A percentile compares a stretch with the other conserved stretches of the same genome.
These are phyloP conservation scores for Callorhinus ursinus DNA, from an alignment of 2,113 vertebrate species.

Conservation along the genomic window DNA sequence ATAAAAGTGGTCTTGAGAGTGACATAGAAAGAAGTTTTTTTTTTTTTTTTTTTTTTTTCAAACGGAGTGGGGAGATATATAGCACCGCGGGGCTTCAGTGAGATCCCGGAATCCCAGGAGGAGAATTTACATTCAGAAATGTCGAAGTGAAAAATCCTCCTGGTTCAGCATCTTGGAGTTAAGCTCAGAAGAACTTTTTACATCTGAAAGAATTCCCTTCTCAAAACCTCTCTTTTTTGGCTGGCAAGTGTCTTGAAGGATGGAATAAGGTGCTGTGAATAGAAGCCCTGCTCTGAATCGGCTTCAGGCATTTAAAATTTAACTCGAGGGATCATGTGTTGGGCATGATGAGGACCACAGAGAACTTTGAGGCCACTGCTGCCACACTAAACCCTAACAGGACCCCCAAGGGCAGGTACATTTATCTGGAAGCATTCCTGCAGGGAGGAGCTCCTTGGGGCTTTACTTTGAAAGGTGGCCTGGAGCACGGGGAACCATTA, in stretches of 20 bases:
- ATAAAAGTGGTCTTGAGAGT: not conserved
- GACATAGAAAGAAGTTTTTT: not conserved
- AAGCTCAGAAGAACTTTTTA: conserved; percentile 49
- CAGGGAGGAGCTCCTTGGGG: conserved; percentile 97
- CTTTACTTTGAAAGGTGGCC: conserved; percentile 95
- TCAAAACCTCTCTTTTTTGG: not conserved
- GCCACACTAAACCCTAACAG: conserved; percentile 54
- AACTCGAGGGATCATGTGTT: not conserved
- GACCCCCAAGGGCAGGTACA: conserved; percentile 83
- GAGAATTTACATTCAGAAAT: conserved; percentile 44
- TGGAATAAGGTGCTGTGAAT: not conserved
- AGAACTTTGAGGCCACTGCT: conserved; percentile 73
- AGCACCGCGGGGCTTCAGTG: not conserved
- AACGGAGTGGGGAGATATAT: not conserved
- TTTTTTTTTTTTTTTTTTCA: no score
- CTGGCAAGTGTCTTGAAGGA: accelerated
- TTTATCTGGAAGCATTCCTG: conserved; percentile 92
- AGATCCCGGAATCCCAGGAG: not conserved
- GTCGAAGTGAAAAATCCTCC: not conserved
- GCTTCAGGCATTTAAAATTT: conserved; percentile 48
- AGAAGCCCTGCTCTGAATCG: not conserved
- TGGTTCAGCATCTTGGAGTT: conserved; percentile 32
- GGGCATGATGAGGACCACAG: conserved; percentile 78
- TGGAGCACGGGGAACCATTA: conserved; percentile 93
- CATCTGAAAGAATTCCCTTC: not conserved